Evolutionary conservation across 2,888 invertebrate genomes (phyloP), one percentile per base, ranked within the genome.

Genomic region (Dynastes hyllus): DNA sequence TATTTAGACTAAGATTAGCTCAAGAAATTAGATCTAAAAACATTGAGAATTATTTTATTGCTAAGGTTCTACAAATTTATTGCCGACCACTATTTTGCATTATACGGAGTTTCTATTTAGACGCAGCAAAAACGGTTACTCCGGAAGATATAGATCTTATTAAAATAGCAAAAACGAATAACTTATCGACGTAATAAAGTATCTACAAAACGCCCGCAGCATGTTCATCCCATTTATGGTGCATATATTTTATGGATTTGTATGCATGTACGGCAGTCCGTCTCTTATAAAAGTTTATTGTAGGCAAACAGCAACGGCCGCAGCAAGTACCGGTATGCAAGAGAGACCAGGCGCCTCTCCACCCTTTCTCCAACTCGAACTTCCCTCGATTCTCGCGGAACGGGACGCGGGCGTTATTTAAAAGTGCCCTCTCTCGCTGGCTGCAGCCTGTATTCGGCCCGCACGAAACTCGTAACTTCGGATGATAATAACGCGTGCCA

Each of bases 401-500:
- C 70, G 53, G 53, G 70, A 51, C 53, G 55, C 55, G n/a, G 22
- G 70, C 51, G 70, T 55, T 70, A 70, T 70, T 70, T 70, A 70
- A 55, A 50, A 50, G 50, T 22, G 37, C 22, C 16, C 37, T 29
- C 27, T 51, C 51, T 13, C 63, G 29, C 32, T 11, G 29, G 29
- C 50, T 69, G 50, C 16, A 61, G 29, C 32, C 5, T 61, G 58
- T 58, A 40, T 22, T 73, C 58, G 73, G 45, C 22, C 71, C 40
- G 9, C 29, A 27, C 73, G 73, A 16, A 73, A 58, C 73, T 73
- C 73, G 73, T 73, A 73, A 73, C 73, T 73, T 22, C 73, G 73
- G 58, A 73, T 73, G 73, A 73, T 73, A 73, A 73, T 73, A 73
- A 73, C 73, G 73, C 40, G 73, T 61, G 73, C 73, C 73, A 61